These are phyloP conservation scores for Drepanosiphum platanoidis DNA, from an alignment of 2,888 invertebrate species.

Conservation along the genomic window DNA sequence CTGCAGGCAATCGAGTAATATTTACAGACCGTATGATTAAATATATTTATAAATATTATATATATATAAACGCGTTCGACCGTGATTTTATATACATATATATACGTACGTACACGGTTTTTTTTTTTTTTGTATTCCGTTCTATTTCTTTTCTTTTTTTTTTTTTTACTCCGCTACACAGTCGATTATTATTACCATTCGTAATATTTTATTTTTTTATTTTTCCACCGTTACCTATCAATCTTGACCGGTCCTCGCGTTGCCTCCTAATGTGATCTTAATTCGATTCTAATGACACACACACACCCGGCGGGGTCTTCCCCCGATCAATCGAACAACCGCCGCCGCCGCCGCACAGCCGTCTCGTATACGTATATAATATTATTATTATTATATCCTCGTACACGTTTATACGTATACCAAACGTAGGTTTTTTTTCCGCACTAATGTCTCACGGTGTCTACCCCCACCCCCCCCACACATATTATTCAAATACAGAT, in stretches of 20 bases:
- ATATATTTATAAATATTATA: conserved; percentile 40
- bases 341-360: conserved; percentile 21
- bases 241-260: conserved; percentile 61
- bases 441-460: conserved; percentile 43
- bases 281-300: conserved; percentile 62
- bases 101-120: background rate
- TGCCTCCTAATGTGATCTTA: conserved; percentile 62
- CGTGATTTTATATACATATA: conserved; percentile 34
- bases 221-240: conserved; percentile 59
- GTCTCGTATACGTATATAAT: background rate
- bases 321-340: conserved; percentile 61
- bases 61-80: conserved; percentile 32
- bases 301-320: conserved; percentile 55
- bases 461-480: background rate
- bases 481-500: conserved; percentile 29
- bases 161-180: conserved; percentile 27
- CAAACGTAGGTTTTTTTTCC: background rate
- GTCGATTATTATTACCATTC: conserved; percentile 60
- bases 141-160: conserved; percentile 42
- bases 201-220: conserved; percentile 26
- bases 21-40: conserved; percentile 59
- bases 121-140: conserved; percentile 50
- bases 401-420: conserved; percentile 3
- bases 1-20: conserved; percentile 57
- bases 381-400: background rate